Percentiles rank a stretch among this genome's conserved stretches.
phyloP scores from a whole-genome alignment of 1,140 invertebrate genomes.

The Saccostrea glomerata region DNA sequence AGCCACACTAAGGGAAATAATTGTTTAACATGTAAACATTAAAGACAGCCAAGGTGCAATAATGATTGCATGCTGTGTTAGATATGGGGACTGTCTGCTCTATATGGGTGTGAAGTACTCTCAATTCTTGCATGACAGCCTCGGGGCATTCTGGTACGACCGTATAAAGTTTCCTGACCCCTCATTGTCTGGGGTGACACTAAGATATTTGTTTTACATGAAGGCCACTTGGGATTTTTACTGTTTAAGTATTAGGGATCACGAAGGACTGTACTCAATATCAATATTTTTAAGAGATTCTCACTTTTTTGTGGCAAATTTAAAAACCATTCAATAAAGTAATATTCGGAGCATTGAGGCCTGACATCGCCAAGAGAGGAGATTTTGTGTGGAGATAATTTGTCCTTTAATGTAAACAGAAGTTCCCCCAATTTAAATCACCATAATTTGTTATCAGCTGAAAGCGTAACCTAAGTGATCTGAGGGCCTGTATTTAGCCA shows the following conservation, averaged over 20 bases:
- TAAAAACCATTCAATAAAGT: conserved; percentile 19
- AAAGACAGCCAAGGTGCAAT: neutral
- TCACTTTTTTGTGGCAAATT: neutral
- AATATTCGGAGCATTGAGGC: conserved; percentile 17
- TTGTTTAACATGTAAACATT: conserved; percentile 10
- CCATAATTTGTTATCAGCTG: conserved; percentile 36
- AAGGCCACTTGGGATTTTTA: neutral
- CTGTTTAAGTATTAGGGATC: neutral
- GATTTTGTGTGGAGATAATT: conserved; percentile 29
- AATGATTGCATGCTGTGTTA: conserved; percentile 12
- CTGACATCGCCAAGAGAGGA: neutral
- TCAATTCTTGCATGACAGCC: neutral
- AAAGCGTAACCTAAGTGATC: conserved; percentile 31
- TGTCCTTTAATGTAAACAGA: conserved; percentile 26
- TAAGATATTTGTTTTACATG: neutral
- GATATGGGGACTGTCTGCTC: neutral
- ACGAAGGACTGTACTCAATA: neutral
- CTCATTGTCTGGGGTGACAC: neutral
- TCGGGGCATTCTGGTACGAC: neutral
- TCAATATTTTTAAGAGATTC: conserved; percentile 19
- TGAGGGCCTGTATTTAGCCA: conserved; percentile 6
- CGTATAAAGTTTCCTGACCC: neutral
- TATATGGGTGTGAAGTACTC: conserved; percentile 13
- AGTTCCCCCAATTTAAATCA: conserved; percentile 23
- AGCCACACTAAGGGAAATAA: neutral